A percentile compares a stretch with the other conserved stretches of the same genome.
Conservation (phyloP, 2,113 vertebrate genomes). For the Trichomycterus rosablanca region DNA sequence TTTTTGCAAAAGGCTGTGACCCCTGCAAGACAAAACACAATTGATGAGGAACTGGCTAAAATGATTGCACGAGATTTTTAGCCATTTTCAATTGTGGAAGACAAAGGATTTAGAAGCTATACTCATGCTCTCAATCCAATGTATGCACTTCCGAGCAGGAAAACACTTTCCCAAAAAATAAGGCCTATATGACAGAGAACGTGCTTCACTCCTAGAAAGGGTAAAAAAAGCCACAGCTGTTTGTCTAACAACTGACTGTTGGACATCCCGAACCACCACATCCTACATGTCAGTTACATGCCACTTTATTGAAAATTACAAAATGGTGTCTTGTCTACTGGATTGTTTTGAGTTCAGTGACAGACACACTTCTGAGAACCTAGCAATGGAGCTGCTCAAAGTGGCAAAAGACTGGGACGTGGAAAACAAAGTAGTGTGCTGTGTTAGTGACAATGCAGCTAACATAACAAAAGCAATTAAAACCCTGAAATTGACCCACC, state of each 20-base stretch:
- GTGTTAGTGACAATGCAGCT: constrained; percentile 42
- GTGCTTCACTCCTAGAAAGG: constrained; percentile 33
- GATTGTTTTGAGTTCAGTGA: constrained; percentile 51
- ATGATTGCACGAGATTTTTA: too few species aligned
- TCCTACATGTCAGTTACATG: constrained; percentile 43
- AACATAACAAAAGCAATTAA: constrained; percentile 37
- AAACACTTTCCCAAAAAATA: constrained; percentile 35
- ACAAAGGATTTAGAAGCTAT: constrained; percentile 20
- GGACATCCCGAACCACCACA: constrained; percentile 41
- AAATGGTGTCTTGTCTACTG: constrained; percentile 36
- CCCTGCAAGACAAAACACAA: constrained; percentile 4
- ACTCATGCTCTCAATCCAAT: constrained; percentile 25
- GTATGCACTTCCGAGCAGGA: constrained; percentile 36
- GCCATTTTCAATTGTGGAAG: constrained; percentile 40
- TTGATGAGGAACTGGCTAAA: constrained; percentile 10
- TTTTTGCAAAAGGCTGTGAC: constrained; percentile 1
- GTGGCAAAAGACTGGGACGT: constrained; percentile 44
- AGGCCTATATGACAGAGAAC: constrained; percentile 25
- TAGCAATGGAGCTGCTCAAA: constrained; percentile 42
- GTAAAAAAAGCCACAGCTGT: constrained; percentile 39
- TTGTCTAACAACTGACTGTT: constrained; percentile 45
- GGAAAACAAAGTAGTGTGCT: constrained; percentile 38
- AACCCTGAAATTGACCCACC: constrained; percentile 22
- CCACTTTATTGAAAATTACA: constrained; percentile 43
- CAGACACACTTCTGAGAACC: constrained; percentile 47